A percentile compares a stretch with the other conserved stretches of the same genome.
Evolutionary conservation across 1,140 invertebrate genomes (phyloP).

Genomic region (Tribolium madens): DNA sequence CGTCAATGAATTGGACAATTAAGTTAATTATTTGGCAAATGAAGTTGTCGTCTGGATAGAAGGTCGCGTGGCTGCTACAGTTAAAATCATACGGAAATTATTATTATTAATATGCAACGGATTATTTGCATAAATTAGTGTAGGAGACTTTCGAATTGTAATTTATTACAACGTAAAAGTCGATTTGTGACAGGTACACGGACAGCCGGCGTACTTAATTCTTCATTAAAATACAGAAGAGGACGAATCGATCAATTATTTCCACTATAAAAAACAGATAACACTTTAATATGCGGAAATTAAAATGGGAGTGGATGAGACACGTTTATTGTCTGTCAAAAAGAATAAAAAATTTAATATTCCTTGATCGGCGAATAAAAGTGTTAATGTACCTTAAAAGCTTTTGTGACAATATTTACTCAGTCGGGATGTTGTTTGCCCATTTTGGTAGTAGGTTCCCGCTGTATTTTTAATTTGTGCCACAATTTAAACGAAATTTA

Average conservation of each 20-base stretch:
- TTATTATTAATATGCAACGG: conserved; percentile 21
- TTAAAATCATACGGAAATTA: conserved; percentile 14
- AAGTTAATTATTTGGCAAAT: conserved; percentile 38
- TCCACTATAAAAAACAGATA: too few species aligned
- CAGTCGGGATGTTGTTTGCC: neutral
- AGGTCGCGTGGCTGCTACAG: conserved; percentile 1
- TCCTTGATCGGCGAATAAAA: conserved; percentile 35
- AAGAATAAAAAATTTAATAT: neutral
- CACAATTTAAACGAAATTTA: conserved; percentile 15
- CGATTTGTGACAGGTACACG: neutral
- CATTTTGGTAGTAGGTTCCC: neutral
- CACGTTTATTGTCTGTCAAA: neutral
- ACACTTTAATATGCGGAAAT: neutral
- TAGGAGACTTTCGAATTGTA: conserved; percentile 27
- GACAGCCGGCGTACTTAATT: neutral
- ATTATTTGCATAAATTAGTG: conserved; percentile 33
- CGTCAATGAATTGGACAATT: conserved; percentile 16
- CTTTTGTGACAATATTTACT: conserved; percentile 23
- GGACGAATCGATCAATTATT: too few species aligned
- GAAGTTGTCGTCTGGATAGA: conserved; percentile 16
- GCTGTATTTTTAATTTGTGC: neutral
- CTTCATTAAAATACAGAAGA: too few species aligned
- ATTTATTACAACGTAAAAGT: conserved; percentile 21
- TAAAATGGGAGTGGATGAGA: neutral
- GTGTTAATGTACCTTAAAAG: conserved; percentile 34